Evolutionary conservation across 2,797 vertebrate genomes (phyloP).

Genomic region (Lepilemur septentrionalis): DNA sequence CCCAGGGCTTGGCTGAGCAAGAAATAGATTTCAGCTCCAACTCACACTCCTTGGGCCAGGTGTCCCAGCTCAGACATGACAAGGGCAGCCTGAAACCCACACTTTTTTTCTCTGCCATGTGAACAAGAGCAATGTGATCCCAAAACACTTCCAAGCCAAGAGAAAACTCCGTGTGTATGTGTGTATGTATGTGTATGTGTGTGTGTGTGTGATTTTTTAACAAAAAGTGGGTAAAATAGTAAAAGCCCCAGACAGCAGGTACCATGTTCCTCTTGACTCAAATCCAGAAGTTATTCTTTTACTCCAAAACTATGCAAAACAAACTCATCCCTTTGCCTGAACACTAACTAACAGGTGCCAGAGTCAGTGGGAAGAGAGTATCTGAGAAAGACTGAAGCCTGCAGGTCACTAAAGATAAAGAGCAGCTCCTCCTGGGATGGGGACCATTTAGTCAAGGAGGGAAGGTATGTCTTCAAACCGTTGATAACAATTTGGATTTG

Average conservation of each 20-base stretch:
- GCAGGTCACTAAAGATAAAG: neutral
- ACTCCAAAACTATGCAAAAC: neutral
- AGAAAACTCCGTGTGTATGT: neutral
- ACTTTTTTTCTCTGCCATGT: neutral
- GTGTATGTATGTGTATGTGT: neutral
- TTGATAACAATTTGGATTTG: neutral
- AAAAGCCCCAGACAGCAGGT: neutral
- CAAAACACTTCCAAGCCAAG: neutral
- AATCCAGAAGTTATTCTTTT: neutral
- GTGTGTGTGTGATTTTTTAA: neutral
- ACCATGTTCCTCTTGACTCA: neutral
- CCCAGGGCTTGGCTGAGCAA: neutral
- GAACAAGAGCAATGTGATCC: neutral
- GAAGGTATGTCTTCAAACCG: neutral
- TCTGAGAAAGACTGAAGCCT: neutral
- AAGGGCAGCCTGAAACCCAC: neutral
- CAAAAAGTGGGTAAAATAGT: neutral
- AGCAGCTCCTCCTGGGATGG: neutral
- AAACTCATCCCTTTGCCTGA: neutral
- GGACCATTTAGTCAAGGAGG: neutral
- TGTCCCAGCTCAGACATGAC: neutral
- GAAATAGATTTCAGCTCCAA: neutral
- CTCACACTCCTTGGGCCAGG: neutral
- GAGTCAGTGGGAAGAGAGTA: neutral
- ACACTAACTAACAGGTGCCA: neutral